Evolutionary conservation across 2,113 vertebrate genomes (phyloP), one percentile per base, ranked within the genome.

Genomic region (Casuarius casuarius): DNA sequence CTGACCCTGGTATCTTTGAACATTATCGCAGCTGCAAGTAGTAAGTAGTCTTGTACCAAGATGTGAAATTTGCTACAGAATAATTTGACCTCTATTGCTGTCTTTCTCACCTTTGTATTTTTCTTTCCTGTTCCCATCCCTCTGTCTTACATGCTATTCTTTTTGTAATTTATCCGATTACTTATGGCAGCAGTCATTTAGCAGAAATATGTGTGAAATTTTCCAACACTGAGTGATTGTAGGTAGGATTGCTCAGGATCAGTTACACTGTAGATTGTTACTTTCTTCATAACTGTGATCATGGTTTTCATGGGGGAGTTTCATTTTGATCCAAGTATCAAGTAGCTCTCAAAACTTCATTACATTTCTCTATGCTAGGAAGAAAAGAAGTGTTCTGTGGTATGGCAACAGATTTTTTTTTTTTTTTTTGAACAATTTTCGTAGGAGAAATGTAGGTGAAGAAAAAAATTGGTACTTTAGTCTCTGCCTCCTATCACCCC

Each of bases 1-100:
- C 35, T 31, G 59, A 33, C 40, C 9, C 2, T 1, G 0, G 4
- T 65, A 17, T 54, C 22, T 70, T 10, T 31, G 29, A 33, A 52
- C 5, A 2, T 74, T 22, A 33, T 22, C 62, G 49, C 25, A 78
- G 29, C 51, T 94, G 56, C 26, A 78, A 12, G 44, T 7, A 67
- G 22, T 52, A 59, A 75, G 75, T 52, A 48, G 10, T 35, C 28
- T 67, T 82, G 22, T 59, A 70, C 21, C 7, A 35, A 22, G 8
- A 21, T 35, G 33, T 0, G 4, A 84, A 71, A 35, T 65, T 52
- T 80, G 5, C 33, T 76, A 18, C 14, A 58, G 38, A 66, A 44
- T 44, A 10, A 33, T 56, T 49, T 86, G 20, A 63, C 29, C 22
- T 25, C 3, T 59, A 13, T 25, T 76, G 20, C 22, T 44, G 5